Conservation (phyloP, 2,113 vertebrate genomes). For the Carlito syrichta region DNA sequence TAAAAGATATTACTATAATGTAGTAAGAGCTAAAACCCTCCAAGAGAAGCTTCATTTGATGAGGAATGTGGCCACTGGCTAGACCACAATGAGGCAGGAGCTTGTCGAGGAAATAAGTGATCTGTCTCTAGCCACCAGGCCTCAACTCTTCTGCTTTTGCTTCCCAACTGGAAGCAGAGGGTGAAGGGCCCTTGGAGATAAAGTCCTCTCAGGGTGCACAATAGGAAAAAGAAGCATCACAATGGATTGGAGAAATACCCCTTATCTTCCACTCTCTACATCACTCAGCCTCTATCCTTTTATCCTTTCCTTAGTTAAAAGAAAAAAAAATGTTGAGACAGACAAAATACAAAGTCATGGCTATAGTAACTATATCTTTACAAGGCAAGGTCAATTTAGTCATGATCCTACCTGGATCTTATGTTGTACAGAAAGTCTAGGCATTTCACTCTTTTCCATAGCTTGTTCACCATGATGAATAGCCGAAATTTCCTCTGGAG, state of each 20-base stretch:
- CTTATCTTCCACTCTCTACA: not conserved
- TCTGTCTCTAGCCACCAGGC: not conserved
- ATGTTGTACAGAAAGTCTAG: not conserved
- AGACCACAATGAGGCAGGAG: not conserved
- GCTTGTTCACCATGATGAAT: not conserved
- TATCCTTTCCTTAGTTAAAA: not conserved
- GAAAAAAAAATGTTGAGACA: not conserved
- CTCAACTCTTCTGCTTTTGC: not conserved
- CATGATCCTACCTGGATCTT: not conserved
- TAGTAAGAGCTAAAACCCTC: not conserved
- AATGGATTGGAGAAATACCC: not conserved
- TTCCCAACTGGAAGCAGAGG: not conserved
- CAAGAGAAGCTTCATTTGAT: not conserved
- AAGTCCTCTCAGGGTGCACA: not conserved
- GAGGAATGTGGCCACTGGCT: not conserved
- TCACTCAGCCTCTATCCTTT: not conserved
- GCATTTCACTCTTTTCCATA: not conserved
- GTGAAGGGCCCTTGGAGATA: fast-evolving
- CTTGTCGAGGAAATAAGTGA: not conserved
- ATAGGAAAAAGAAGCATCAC: not conserved
- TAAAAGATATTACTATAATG: not conserved
- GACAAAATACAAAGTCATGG: not conserved
- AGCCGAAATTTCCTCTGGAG: not conserved
- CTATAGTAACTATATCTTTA: not conserved
- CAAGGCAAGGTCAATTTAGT: too few relatives aligned